Base-by-base conservation (phyloP, 2,113 vertebrate genomes). In the Nerophis ophidion region DNA sequence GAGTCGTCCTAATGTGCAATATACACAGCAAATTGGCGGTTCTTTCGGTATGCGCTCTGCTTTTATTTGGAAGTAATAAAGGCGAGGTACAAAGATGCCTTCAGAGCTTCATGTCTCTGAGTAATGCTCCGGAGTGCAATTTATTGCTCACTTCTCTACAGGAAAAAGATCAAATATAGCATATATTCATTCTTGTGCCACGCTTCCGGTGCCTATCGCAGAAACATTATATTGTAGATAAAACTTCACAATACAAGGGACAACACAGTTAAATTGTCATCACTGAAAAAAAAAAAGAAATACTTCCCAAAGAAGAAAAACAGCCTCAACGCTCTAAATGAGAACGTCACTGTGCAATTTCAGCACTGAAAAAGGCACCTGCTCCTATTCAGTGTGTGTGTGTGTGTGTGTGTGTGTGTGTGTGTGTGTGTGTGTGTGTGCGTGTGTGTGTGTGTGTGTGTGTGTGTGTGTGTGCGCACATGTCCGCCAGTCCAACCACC, bases 351-450 rank as follows among this genome's bases (percentile, higher is more conserved):
- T 6, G 56, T 59, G 48, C 51, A 17, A 49, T 57, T 71, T 65
- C 73, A 67, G 66, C 61, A 60, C 66, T 74, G 70, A 68, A 79
- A 82, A 80, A 75, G 72, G 65, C 72, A 79, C 81, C 81, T 80
- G 80, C 75, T 79, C 69, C n/a, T 11, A 4, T 81, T 74, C 46
- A 45, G 38, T 16, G 38, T 19, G 33, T 16, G 63, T 13, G 70
- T 46, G 53, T n/a, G 52, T 56, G n/a, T 59, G 60, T 17, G 57
- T n/a, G 26, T 26, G 26, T 26, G 26, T 26, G 26, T 26, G 26
- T 26, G 26, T 26, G 26, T 3, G 26, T 26, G 26, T 26, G 26
- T 3, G 26, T 26, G 26, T 26, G 26, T 3, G 26, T 26, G 26
- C 4, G 26, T 3, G 26, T 3, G 26, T 26, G 26, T 3, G 19